phyloP scores from a whole-genome alignment of 2,888 invertebrate genomes.

The Mamestra brassicae region DNA sequence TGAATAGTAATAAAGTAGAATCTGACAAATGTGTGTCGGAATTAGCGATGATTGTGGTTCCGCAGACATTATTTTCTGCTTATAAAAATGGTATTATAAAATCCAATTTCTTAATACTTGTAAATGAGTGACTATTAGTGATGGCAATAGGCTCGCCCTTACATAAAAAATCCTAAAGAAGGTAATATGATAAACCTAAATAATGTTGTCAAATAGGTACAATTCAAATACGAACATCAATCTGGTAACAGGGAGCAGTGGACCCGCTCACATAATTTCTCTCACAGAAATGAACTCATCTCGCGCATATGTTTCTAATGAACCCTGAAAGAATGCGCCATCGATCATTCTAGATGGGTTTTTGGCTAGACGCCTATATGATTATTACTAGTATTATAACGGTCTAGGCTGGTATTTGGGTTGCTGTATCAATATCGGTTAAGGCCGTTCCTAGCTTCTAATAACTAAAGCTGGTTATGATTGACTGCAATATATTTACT shows the following conservation, averaged over 20 bases:
- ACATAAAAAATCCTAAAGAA: too few relatives aligned
- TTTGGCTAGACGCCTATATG: slow-evolving; percentile 45
- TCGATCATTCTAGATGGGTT: slow-evolving; percentile 38
- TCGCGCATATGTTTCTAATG: background rate
- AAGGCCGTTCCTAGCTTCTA: background rate
- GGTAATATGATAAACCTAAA: too few relatives aligned
- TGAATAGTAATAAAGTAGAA: slow-evolving; percentile 8
- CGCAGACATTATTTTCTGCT: background rate
- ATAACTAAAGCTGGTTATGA: background rate
- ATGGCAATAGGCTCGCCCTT: too few relatives aligned
- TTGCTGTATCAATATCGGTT: slow-evolving; percentile 13
- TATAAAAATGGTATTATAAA: too few relatives aligned
- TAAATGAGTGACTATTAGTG: too few relatives aligned
- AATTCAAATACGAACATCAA: too few relatives aligned
- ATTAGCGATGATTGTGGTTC: slow-evolving; percentile 1
- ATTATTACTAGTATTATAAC: slow-evolving; percentile 12
- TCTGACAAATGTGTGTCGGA: background rate
- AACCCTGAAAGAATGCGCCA: slow-evolving; percentile 30
- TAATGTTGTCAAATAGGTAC: too few relatives aligned
- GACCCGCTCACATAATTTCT: too few relatives aligned
- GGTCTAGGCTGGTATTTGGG: slow-evolving; percentile 38
- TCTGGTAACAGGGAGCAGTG: too few relatives aligned
- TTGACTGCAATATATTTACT: too few relatives aligned
- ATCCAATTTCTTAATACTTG: too few relatives aligned
- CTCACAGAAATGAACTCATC: background rate